Evolutionary conservation across 2,113 vertebrate species (phyloP), one percentile per base, ranked within the genome.

Genomic region (Thymallus thymallus): DNA sequence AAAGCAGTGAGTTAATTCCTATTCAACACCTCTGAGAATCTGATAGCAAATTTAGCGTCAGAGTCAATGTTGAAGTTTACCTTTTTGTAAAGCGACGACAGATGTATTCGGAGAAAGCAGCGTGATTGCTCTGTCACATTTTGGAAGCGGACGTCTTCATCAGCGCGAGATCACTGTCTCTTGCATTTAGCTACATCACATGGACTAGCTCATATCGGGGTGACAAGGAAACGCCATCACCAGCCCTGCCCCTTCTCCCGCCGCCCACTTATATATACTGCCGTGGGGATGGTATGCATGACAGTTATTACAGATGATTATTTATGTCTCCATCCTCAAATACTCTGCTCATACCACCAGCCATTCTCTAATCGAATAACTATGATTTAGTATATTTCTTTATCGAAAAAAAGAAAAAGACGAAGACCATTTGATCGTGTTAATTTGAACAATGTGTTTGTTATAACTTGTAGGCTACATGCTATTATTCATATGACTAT

Each of bases 161-260:
- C 91, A 92, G 93, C 89, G 88, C 91, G 91, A 91, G 92, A 94
- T 94, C 94, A 89, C 92, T 88, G 93, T 92, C 94, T 94, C 90
- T 89, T 93, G 89, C 91, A 93, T 93, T 93, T 92, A 91, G 92
- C 93, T 96, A 95, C 94, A 95, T 96, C 94, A 95, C 92, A 93
- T 90, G 93, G 89, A 93, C 94, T 94, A 93, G 89, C 92, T 94
- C 88, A 48, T 85, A 93, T 91, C 91, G 91, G 90, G 90, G 90
- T 93, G 95, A 94, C 94, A 94, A 73, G 91, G 88, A 91, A 88
- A 87, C 87, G 86, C 88, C 88, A 82, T 86, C 76, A 81, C 88
- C 87, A 90, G 86, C 81, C 81, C 80, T 80, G 82, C 80, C 76
- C 82, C 72, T 69, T 79, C 79, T 83, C 76, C 66, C 79, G 73